phyloP scores from a whole-genome alignment of 2,888 invertebrate species.

The Cantharis rustica region DNA sequence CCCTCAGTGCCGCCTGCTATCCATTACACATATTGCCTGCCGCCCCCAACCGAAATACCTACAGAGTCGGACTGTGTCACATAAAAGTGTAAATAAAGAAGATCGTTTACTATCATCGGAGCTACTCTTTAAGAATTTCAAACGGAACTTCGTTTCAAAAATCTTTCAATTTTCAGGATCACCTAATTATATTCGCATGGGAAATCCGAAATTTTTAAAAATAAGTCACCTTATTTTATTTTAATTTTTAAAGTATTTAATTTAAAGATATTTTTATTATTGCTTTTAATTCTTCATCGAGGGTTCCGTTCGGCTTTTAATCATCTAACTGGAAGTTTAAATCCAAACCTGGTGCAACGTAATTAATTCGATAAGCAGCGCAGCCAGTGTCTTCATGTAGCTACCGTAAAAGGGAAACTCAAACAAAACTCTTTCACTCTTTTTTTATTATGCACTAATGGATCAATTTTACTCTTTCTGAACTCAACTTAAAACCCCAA shows the following conservation, averaged over 20 bases:
- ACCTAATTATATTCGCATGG: not conserved
- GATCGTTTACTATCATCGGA: not conserved
- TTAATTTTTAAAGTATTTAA: not conserved
- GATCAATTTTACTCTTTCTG: no score
- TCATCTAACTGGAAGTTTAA: not conserved
- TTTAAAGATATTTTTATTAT: no score
- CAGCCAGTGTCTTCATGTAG: no score
- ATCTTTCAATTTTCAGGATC: not conserved
- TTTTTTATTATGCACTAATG: not conserved
- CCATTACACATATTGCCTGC: constrained; percentile 61
- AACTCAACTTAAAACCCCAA: no score
- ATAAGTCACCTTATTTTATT: not conserved
- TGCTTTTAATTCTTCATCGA: not conserved
- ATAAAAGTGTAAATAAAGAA: constrained; percentile 7
- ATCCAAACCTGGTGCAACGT: not conserved
- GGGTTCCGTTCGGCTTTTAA: not conserved
- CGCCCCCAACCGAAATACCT: constrained; percentile 45
- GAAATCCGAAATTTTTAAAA: not conserved
- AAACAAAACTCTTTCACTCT: not conserved
- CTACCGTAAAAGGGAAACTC: not conserved
- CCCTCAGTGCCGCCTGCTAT: constrained; percentile 56
- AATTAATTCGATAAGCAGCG: not conserved
- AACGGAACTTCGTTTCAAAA: not conserved
- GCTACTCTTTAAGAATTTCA: not conserved
- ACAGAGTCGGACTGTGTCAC: constrained; percentile 36